Percentiles rank a stretch among this genome's conserved stretches.
These are phyloP conservation scores for Andrena haemorrhoa DNA, from an alignment of 2,888 invertebrate species.

Conservation along the genomic window DNA sequence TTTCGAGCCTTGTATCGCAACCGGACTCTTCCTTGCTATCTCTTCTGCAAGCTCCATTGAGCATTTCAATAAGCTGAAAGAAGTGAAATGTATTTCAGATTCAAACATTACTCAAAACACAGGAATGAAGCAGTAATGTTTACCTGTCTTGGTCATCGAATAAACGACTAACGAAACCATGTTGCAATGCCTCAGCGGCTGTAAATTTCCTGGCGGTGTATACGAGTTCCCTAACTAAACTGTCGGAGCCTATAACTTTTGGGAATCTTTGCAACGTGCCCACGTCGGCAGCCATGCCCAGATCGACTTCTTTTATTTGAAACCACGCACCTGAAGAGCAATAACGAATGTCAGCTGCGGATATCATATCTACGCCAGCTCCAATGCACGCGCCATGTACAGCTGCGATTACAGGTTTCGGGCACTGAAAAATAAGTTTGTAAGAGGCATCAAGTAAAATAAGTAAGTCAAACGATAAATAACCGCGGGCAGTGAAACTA, in stretches of 20 bases:
- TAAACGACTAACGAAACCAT: slow-evolving; percentile 94
- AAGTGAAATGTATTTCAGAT: slow-evolving; percentile 64
- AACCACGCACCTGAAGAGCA: slow-evolving; percentile 96
- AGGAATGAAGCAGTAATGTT: slow-evolving; percentile 35
- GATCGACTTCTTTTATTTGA: slow-evolving; percentile 94
- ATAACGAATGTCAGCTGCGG: slow-evolving; percentile 96
- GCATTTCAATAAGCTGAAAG: slow-evolving; percentile 89
- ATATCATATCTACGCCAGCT: slow-evolving; percentile 94
- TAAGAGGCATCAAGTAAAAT: slow-evolving; percentile 47
- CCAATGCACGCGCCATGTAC: slow-evolving; percentile 96
- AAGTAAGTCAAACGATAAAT: slow-evolving; percentile 10
- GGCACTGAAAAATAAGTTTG: slow-evolving; percentile 86
- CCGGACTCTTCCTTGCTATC: slow-evolving; percentile 96
- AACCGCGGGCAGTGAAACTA: slow-evolving; percentile 31
- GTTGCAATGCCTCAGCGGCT: slow-evolving; percentile 92
- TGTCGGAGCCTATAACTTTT: slow-evolving; percentile 94
- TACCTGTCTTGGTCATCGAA: slow-evolving; percentile 90
- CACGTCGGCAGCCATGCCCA: slow-evolving; percentile 98
- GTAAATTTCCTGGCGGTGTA: slow-evolving; percentile 93
- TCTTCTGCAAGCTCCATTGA: slow-evolving; percentile 91
- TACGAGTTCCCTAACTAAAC: slow-evolving; percentile 94
- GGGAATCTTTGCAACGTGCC: slow-evolving; percentile 97
- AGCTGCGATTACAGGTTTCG: slow-evolving; percentile 96
- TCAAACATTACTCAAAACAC: not conserved
- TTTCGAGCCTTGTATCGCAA: slow-evolving; percentile 97